Evolutionary conservation across 1,140 invertebrate genomes (phyloP).

Genomic region (Mycetomoellerius zeteki): DNA sequence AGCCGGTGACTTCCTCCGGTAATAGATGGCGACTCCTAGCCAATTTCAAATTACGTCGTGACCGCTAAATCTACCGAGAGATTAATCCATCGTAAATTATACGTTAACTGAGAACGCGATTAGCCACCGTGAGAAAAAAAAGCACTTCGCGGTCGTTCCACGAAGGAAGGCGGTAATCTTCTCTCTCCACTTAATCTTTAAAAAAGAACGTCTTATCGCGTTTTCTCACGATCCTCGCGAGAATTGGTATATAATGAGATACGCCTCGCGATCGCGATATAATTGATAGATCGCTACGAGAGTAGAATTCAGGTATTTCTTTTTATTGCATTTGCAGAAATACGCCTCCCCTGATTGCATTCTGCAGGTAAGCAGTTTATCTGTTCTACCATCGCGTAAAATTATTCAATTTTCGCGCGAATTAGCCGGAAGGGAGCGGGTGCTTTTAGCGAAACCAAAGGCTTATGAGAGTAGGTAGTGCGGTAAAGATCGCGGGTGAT

Average conservation of each 20-base stretch:
- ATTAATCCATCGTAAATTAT: conserved; percentile 57
- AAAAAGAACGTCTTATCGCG: neutral
- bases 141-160: neutral
- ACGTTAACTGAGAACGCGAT: neutral
- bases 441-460: conserved; percentile 4
- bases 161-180: conserved; percentile 2
- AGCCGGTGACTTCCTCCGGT: conserved; percentile 35
- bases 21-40: conserved; percentile 23
- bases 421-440: neutral
- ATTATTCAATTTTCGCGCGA: conserved; percentile 48
- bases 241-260: neutral
- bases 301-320: neutral
- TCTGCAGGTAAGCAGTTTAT: neutral
- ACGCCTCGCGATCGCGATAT: neutral
- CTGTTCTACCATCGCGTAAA: conserved; percentile 13
- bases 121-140: conserved; percentile 30
- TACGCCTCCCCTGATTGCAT: neutral
- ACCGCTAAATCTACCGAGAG: conserved; percentile 45
- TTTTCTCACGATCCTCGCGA: conserved; percentile 32
- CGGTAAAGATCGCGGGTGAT: neutral
- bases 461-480: neutral
- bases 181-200: neutral
- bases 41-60: conserved; percentile 33
- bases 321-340: neutral
- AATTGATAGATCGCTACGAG: neutral